Conservation (phyloP, 2,113 vertebrate species). For the Pteruthius melanotis region DNA sequence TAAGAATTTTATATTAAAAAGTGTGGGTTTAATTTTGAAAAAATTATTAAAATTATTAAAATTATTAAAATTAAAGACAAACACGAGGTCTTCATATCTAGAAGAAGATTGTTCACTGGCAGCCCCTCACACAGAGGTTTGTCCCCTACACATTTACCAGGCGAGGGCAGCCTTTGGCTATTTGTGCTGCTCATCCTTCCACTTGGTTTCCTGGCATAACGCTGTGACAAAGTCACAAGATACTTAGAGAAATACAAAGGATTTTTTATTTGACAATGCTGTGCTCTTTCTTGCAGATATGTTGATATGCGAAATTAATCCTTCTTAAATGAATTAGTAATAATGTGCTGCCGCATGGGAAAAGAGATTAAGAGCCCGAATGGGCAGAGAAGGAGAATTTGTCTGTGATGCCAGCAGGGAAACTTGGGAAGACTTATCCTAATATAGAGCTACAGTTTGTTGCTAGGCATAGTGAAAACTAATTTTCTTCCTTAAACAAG, state of each 20-base stretch:
- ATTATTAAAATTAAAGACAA: neutral
- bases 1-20: neutral
- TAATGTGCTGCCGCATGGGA: neutral
- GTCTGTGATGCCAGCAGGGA: neutral
- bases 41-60: neutral
- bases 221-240: neutral
- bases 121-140: fast-evolving
- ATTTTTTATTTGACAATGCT: neutral
- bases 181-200: neutral
- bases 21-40: fast-evolving
- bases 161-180: slow-evolving; percentile 37
- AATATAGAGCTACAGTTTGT: neutral
- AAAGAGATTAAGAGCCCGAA: neutral
- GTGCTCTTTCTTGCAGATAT: neutral
- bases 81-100: neutral
- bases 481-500: neutral
- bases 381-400: neutral
- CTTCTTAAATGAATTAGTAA: neutral
- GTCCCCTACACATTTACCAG: neutral
- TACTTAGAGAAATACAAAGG: neutral
- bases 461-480: neutral
- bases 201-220: neutral
- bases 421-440: neutral
- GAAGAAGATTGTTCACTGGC: neutral
- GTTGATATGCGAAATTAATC: neutral